Percentiles rank a stretch among this genome's conserved stretches.
phyloP scores from a whole-genome alignment of 2,797 vertebrate genomes.

The Aphelocoma californica region DNA sequence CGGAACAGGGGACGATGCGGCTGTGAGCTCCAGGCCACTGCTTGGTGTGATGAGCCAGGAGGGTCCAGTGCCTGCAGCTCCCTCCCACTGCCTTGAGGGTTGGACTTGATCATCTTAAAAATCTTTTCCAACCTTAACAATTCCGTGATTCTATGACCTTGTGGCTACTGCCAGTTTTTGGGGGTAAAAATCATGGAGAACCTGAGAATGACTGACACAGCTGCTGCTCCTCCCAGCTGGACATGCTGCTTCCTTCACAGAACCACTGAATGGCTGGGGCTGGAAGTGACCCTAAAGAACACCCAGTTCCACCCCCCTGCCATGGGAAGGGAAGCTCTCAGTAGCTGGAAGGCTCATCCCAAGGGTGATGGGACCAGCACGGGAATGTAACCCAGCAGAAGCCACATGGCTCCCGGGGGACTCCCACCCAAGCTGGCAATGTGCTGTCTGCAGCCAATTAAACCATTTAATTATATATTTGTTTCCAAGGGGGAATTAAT shows the following conservation, averaged over 20 bases:
- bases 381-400: not conserved
- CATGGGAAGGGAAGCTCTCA: not conserved
- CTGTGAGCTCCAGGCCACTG: not conserved
- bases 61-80: not conserved
- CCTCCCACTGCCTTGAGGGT: not conserved
- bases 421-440: not conserved
- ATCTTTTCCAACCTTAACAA: not conserved
- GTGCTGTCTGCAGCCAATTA: not conserved
- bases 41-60: not conserved
- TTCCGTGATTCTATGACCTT: fast-evolving
- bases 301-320: not conserved
- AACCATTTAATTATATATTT: not conserved
- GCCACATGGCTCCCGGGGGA: fast-evolving
- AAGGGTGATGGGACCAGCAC: not conserved
- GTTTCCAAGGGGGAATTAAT: slow-evolving; percentile 17
- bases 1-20: fast-evolving
- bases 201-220: not conserved
- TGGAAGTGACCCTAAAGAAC: not conserved
- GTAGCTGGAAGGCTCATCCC: not conserved
- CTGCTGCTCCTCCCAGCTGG: not conserved
- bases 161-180: not conserved
- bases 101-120: not conserved
- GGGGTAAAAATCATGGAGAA: not conserved
- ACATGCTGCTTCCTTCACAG: not conserved
- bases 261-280: not conserved